These are phyloP conservation scores for Salvelinus sp. DNA, from an alignment of 2,113 vertebrate genomes.

Conservation along the genomic window DNA sequence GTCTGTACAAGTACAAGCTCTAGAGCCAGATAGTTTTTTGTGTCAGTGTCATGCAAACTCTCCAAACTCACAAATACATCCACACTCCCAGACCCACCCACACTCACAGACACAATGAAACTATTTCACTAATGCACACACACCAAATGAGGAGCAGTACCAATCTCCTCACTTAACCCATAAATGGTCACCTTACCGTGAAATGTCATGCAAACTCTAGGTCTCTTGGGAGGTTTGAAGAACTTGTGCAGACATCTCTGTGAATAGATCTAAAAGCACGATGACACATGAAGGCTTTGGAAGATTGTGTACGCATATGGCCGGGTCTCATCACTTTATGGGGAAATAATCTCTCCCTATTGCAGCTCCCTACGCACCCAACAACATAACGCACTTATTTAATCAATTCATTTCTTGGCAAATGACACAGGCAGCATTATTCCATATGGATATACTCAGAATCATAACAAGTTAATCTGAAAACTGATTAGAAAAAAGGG, in stretches of 20 bases:
- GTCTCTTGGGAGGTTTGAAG: not conserved
- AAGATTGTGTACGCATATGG: too few relatives aligned
- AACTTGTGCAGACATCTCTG: not conserved
- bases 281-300: too few relatives aligned
- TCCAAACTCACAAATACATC: not conserved
- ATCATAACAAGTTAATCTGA: not conserved
- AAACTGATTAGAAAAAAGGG: not conserved
- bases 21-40: not conserved
- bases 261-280: not conserved
- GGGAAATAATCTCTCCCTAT: too few relatives aligned
- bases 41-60: not conserved
- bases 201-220: not conserved
- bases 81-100: slow-evolving; percentile 1
- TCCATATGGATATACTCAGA: not conserved
- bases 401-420: too few relatives aligned
- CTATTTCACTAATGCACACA: not conserved
- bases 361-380: too few relatives aligned
- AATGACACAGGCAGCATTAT: too few relatives aligned
- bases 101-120: not conserved
- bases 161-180: not conserved
- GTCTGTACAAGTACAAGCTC: not conserved
- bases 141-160: not conserved
- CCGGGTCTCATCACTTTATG: too few relatives aligned
- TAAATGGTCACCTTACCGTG: not conserved
- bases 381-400: too few relatives aligned